phyloP scores from a whole-genome alignment of 2,797 vertebrate species.

The Tragelaphus eurycerus region DNA sequence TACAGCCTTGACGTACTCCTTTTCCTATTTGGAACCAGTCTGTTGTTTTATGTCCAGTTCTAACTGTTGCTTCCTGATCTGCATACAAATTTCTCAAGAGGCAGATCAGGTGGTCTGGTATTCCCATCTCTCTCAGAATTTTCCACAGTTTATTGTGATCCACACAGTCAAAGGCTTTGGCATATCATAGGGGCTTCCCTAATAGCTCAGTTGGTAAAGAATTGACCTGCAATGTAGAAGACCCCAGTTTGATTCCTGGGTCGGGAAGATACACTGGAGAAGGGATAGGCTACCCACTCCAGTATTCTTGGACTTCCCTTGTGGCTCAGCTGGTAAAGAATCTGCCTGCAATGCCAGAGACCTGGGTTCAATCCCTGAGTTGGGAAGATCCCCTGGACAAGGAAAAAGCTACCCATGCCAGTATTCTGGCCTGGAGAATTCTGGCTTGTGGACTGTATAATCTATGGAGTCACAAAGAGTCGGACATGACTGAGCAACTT shows the following conservation, averaged over 20 bases:
- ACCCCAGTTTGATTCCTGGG: not conserved
- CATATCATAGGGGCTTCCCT: not conserved
- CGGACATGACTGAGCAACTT: not conserved
- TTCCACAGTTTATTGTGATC: no score
- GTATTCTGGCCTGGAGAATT: not conserved
- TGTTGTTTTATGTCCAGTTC: no score
- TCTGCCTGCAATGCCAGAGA: not conserved
- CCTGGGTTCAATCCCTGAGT: not conserved
- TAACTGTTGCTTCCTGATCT: no score
- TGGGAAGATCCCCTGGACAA: not conserved
- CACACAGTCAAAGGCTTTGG: no score
- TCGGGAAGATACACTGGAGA: not conserved
- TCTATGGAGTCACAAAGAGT: not conserved
- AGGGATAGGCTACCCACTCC: not conserved
- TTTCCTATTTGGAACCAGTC: no score
- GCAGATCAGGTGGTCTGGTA: no score
- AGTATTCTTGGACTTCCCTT: not conserved
- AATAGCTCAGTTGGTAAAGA: not conserved
- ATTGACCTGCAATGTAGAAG: accelerated
- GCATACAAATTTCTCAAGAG: no score
- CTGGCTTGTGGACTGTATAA: not conserved
- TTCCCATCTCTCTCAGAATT: no score
- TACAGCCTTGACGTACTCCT: no score
- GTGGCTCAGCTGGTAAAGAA: not conserved
- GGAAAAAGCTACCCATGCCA: not conserved